Evolutionary conservation across 2,797 vertebrate species (phyloP), one percentile per base, ranked within the genome.

Genomic region (Euthynnus affinis): DNA sequence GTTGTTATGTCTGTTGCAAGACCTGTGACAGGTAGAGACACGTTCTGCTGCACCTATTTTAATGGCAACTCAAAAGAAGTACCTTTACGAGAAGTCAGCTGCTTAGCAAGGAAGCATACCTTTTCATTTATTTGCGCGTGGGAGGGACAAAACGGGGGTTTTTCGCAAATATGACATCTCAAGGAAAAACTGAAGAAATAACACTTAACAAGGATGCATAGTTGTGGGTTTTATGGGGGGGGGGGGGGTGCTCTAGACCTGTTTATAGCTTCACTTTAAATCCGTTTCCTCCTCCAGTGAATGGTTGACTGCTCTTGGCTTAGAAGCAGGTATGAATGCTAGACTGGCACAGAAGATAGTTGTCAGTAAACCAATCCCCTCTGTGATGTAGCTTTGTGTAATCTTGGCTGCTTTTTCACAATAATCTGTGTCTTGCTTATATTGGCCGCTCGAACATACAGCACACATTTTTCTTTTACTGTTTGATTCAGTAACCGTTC

Each of bases 141-240:
- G 34, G 13, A 40, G 62, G 18, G 0, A 55, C 48, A 34, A 20
- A 44, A 29, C n/a, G n/a, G 14, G 59, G 58, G 18, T 0, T 4
- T 73, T 52, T 72, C 27, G 42, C n/a, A 57, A 14, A 22, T 3
- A 7, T 71, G 22, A 57, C 3, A 4, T 77, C 27, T 25, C 37
- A 9, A 5, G 71, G 2, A 71, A 76, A 85, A 63, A 49, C 2
- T 34, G 27, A 80, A 68, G 34, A 61, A 80, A 80, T n/a, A 80
- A 80, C 58, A 68, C 61, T 87, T 84, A 78, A 91, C 77, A 76
- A 83, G 79, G 55, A 81, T 77, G 52, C 72, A 86, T 86, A 75
- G 44, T 84, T 88, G 59, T 1, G 22, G 25, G 12, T 81, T 88
- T 85, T 71, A 87, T 72, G 23, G 37, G 63, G 20, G 52, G 34